phyloP scores from a whole-genome alignment of 2,113 vertebrate genomes.

The Cryptoleucopteryx plumbea region DNA sequence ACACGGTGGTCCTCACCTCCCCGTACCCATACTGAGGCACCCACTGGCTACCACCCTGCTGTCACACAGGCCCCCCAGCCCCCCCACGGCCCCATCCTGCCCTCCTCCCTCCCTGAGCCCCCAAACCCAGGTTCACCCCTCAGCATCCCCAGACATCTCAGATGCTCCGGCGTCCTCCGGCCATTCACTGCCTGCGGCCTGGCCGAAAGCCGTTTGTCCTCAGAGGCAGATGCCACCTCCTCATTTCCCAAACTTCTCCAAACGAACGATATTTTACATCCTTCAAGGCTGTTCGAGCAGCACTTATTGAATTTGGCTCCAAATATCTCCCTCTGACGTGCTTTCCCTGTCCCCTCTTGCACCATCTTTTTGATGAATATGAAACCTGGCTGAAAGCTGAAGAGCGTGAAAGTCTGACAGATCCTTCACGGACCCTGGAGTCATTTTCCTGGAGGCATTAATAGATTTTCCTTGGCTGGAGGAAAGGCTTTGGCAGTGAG shows the following conservation, averaged over 20 bases:
- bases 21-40: no score
- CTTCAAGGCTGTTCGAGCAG: neutral
- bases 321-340: conserved; percentile 2
- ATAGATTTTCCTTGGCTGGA: neutral
- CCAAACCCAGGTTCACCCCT: neutral
- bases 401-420: conserved; percentile 1
- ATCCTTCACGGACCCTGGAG: conserved; percentile 8
- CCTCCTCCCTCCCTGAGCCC: neutral
- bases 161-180: neutral
- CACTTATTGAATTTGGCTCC: conserved; percentile 20
- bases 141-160: neutral
- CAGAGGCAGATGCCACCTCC: neutral
- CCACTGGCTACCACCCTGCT: no score
- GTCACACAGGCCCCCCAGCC: no score
- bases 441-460: neutral
- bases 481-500: neutral
- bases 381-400: neutral
- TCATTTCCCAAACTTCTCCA: neutral
- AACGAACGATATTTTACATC: neutral
- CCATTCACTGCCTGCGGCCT: neutral
- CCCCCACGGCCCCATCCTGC: no score
- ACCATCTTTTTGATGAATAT: conserved; percentile 53
- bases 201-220: neutral
- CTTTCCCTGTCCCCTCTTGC: neutral
- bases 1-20: no score